A percentile compares a stretch with the other conserved stretches of the same genome.
phyloP scores from a whole-genome alignment of 2,113 vertebrate species.

The Sander vitreus region DNA sequence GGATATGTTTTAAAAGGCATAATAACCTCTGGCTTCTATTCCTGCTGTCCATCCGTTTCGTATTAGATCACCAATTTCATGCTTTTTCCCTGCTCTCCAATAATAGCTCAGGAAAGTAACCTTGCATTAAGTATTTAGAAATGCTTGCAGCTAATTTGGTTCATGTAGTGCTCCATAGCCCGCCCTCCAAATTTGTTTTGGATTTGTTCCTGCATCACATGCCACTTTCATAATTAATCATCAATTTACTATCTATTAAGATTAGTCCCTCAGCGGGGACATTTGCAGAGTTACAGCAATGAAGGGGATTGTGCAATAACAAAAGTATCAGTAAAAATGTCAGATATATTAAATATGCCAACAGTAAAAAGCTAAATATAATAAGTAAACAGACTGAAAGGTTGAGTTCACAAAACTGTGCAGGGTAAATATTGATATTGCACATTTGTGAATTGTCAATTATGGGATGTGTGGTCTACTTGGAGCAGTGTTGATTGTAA shows the following conservation, averaged over 20 bases:
- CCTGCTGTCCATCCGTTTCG: neutral
- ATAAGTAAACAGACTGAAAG: no score
- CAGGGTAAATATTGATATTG: no score
- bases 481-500: no score
- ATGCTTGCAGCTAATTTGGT: conserved; percentile 14
- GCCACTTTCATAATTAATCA: conserved; percentile 22
- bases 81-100: conserved; percentile 11
- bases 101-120: conserved; percentile 8
- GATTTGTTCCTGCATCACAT: conserved; percentile 15
- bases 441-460: no score
- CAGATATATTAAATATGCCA: no score
- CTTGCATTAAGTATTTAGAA: conserved; percentile 37
- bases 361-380: no score
- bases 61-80: neutral
- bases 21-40: neutral
- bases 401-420: no score
- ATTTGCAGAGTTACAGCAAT: no score
- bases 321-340: no score
- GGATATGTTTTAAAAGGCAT: neutral
- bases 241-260: neutral
- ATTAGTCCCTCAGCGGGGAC: no score
- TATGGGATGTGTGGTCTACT: no score
- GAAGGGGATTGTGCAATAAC: no score
- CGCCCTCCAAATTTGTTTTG: conserved; percentile 16
- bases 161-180: neutral